These are phyloP conservation scores for Pharmacophagus antenor DNA, from an alignment of 2,888 invertebrate genomes.

Conservation along the genomic window DNA sequence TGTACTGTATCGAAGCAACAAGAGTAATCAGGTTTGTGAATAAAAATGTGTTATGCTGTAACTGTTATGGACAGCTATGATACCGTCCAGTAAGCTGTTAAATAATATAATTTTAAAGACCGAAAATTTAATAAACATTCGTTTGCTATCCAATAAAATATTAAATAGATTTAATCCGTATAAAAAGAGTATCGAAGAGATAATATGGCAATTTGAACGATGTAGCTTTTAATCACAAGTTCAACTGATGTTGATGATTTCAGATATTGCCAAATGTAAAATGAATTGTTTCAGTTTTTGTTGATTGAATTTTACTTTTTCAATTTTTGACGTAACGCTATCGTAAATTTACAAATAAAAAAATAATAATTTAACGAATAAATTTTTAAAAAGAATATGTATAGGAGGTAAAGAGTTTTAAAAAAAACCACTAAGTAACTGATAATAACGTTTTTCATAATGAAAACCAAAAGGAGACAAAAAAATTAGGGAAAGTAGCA, in stretches of 20 bases:
- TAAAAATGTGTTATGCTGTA: not conserved
- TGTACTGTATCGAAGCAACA: not conserved
- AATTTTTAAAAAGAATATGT: too few relatives aligned
- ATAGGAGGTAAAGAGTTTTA: too few relatives aligned
- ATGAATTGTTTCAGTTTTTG: constrained; percentile 14
- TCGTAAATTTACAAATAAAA: not conserved
- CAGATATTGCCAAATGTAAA: constrained; percentile 15
- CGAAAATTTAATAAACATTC: not conserved
- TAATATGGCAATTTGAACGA: constrained; percentile 29
- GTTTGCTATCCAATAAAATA: not conserved
- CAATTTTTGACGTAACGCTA: not conserved
- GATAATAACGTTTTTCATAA: too few relatives aligned
- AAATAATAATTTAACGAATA: not conserved
- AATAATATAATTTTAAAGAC: not conserved
- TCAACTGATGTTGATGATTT: constrained; percentile 12
- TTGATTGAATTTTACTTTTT: not conserved
- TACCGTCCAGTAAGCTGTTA: not conserved
- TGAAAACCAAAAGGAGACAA: too few relatives aligned
- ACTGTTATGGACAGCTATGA: not conserved
- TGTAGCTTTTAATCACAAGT: constrained; percentile 25
- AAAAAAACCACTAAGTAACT: too few relatives aligned
- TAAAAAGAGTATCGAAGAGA: constrained; percentile 20
- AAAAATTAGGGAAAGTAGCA: not conserved
- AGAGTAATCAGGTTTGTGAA: not conserved
- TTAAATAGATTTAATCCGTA: constrained; percentile 17